Evolutionary conservation across 2,888 invertebrate species (phyloP), one percentile per base, ranked within the genome.

Genomic region (Caenorhabditis sp.): DNA sequence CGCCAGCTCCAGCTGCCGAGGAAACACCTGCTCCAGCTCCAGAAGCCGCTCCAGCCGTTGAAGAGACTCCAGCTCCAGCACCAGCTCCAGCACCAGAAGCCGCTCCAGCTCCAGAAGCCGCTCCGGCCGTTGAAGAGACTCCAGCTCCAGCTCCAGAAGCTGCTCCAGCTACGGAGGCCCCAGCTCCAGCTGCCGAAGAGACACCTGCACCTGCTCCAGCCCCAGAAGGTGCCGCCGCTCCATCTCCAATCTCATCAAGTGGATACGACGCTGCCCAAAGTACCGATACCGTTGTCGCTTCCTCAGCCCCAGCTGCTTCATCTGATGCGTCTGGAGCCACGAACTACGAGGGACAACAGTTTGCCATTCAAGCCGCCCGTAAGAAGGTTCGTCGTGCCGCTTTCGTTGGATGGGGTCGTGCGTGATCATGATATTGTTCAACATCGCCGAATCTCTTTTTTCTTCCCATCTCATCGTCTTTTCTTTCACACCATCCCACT

Each of bases 351-450:
- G 73, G 73, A 16, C 76, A 75, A 28, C 70, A 70, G 19, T 75
- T 82, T 44, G 81, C 75, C 41, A 80, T 80, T 26, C 80, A 69
- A 59, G 80, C 80, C 26, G 82, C 68, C 22, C 66, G 73, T 22
- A 82, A 79, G 69, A 74, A 72, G 56, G 79, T 79, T 12, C 82
- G 82, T 22, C 73, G 82, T 24, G 73, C 82, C 38, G 74, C 82
- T 14, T 82, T 82, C 58, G 79, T 82, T 69, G 82, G 82, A 44
- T 82, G 82, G 82, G 79, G 79, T 58, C 75, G 81, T 63, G 75
- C 70, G 47, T 75, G 64, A 70, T 47, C 58, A 44, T 72, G 35
- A 31, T 47, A 10, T 19, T 38, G 63, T 72, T 70, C 76, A 41
- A 35, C 16, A 68, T 68, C 56, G 66, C 56, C 69, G 38, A 47